A percentile compares a stretch with the other conserved stretches of the same genome.
phyloP scores from a whole-genome alignment of 1,140 invertebrate genomes.

The Ceratosolen solmsi region DNA sequence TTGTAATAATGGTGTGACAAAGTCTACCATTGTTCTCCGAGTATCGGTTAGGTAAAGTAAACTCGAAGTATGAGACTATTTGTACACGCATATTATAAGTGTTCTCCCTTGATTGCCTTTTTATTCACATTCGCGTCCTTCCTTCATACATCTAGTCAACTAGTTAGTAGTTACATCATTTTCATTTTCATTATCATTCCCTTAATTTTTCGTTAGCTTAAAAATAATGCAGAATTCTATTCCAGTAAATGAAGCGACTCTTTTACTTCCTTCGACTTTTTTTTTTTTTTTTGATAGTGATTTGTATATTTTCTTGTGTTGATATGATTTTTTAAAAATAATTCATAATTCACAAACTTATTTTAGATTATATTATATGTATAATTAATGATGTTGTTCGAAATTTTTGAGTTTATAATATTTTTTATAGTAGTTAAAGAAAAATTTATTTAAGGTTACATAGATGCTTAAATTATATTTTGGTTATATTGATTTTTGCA shows the following conservation, averaged over 20 bases:
- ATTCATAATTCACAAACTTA: neutral
- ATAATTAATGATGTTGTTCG: too few species aligned
- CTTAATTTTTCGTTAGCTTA: neutral
- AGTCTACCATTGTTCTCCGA: constrained; percentile 69
- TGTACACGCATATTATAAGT: neutral
- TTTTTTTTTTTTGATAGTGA: neutral
- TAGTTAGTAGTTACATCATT: neutral
- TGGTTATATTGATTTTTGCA: too few species aligned
- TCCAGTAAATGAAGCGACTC: neutral
- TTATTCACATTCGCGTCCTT: neutral
- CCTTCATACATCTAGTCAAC: neutral
- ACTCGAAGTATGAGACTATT: neutral
- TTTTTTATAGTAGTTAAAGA: too few species aligned
- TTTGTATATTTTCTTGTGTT: neutral
- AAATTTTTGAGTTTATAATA: too few species aligned
- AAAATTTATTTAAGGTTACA: too few species aligned
- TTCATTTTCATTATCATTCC: neutral
- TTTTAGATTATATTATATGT: too few species aligned
- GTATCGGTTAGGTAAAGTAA: constrained; percentile 66
- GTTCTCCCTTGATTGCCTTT: neutral
- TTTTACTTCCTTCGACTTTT: neutral
- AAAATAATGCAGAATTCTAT: neutral
- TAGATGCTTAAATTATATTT: too few species aligned
- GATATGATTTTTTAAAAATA: neutral
- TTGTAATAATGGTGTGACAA: constrained; percentile 71